Conservation (phyloP, 1,140 invertebrate species). For the Drosophila bocqueti region DNA sequence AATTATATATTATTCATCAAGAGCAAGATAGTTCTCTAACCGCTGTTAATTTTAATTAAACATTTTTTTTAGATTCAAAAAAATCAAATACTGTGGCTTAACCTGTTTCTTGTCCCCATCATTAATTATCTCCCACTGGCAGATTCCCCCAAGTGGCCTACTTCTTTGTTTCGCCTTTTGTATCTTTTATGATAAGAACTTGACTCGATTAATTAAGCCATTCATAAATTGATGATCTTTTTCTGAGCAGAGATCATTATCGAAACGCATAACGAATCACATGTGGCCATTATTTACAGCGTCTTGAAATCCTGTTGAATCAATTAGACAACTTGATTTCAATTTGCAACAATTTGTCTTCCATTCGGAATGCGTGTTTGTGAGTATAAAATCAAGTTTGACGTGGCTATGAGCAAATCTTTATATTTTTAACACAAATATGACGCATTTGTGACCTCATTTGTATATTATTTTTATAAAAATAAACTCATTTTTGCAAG, state of each 20-base stretch:
- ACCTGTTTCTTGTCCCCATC: conserved; percentile 9
- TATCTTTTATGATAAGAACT: conserved; percentile 6
- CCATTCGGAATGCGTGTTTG: background rate
- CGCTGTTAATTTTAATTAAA: background rate
- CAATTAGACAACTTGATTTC: conserved; percentile 41
- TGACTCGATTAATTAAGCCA: conserved; percentile 30
- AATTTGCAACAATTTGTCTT: conserved; percentile 45
- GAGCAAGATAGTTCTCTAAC: background rate
- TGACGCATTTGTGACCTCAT: conserved; percentile 52
- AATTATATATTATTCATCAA: background rate
- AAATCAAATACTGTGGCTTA: no score
- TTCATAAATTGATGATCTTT: conserved; percentile 24
- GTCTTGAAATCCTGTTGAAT: conserved; percentile 19
- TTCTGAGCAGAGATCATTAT: conserved; percentile 9
- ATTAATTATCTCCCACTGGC: conserved; percentile 35
- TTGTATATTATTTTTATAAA: conserved; percentile 11
- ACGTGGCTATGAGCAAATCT: background rate
- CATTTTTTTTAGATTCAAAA: no score
- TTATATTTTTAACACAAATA: conserved; percentile 18
- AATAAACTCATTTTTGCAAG: conserved; percentile 1
- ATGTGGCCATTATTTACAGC: background rate
- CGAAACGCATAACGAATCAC: conserved; percentile 14
- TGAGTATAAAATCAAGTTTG: conserved; percentile 15
- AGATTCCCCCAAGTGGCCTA: conserved; percentile 34
- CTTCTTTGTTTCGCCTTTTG: conserved; percentile 20